Conservation (phyloP, 2,797 vertebrate genomes). For the Chaetophractus vellerosus region DNA sequence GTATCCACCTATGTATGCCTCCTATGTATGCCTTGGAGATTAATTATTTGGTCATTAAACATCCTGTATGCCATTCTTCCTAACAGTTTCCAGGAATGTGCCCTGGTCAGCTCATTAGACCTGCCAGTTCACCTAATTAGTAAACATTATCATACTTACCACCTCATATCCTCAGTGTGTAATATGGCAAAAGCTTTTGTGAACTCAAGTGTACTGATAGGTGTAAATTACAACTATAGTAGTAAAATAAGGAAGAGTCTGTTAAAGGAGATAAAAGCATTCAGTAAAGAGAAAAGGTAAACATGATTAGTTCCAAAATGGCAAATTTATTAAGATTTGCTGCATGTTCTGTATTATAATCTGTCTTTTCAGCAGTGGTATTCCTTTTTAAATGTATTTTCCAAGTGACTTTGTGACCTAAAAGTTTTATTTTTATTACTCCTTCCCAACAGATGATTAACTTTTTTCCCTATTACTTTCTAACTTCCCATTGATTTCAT, state of each 20-base stretch:
- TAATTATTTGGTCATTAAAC: conserved; percentile 50
- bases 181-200: conserved; percentile 26
- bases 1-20: neutral
- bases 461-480: conserved; percentile 31
- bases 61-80: neutral
- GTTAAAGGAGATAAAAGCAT: neutral
- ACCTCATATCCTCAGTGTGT: conserved; percentile 32
- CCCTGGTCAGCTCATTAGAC: conserved; percentile 8
- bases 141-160: conserved; percentile 17
- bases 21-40: conserved; percentile 1
- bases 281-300: conserved; percentile 21
- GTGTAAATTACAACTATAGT: neutral
- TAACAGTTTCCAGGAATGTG: conserved; percentile 31
- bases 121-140: conserved; percentile 31
- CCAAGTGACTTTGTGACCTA: neutral
- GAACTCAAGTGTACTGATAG: conserved; percentile 22
- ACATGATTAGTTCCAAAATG: conserved; percentile 53
- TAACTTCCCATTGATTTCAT: conserved; percentile 20
- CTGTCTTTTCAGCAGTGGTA: neutral
- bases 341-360: conserved; percentile 13
- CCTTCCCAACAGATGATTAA: conserved; percentile 12
- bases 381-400: conserved; percentile 67
- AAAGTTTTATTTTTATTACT: neutral
- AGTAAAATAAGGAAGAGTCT: conserved; percentile 40
- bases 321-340: neutral